Conservation (phyloP, 2,797 vertebrate genomes). For the Bovichtus variegatus region DNA sequence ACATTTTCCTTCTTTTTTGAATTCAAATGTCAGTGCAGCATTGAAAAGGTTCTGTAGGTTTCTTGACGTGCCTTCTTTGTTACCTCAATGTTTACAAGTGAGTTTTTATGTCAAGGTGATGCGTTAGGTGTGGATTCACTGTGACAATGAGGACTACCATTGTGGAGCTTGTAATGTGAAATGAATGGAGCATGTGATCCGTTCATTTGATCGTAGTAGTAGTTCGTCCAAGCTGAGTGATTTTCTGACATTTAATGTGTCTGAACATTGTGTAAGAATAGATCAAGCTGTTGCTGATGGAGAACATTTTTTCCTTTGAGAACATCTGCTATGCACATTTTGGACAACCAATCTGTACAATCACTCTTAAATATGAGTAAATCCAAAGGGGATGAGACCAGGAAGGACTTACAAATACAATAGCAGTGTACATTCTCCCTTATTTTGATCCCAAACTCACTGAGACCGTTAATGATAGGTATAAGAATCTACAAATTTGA, state of each 20-base stretch:
- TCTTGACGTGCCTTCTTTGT: conserved; percentile 1
- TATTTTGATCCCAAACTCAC: neutral
- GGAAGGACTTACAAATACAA: conserved; percentile 7
- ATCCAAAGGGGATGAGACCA: neutral
- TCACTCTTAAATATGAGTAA: conserved; percentile 4
- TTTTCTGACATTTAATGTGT: conserved; percentile 19
- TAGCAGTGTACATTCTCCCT: neutral
- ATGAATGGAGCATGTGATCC: neutral
- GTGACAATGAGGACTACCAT: neutral
- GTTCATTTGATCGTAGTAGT: neutral
- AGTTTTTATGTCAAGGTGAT: neutral
- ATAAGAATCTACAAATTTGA: neutral
- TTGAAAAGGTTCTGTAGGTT: neutral
- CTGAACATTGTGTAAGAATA: conserved; percentile 1
- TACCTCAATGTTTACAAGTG: conserved; percentile 9
- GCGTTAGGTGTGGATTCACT: neutral
- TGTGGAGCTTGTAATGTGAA: neutral
- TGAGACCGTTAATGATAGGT: neutral
- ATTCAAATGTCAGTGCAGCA: neutral
- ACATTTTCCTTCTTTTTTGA: neutral
- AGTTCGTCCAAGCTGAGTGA: neutral
- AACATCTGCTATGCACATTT: conserved; percentile 1
- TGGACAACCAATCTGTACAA: conserved; percentile 9
- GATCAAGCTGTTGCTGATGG: conserved; percentile 4
- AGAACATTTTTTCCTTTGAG: conserved; percentile 3